These are phyloP conservation scores for Pyralis farinalis DNA, from an alignment of 2,888 invertebrate genomes.

Conservation along the genomic window DNA sequence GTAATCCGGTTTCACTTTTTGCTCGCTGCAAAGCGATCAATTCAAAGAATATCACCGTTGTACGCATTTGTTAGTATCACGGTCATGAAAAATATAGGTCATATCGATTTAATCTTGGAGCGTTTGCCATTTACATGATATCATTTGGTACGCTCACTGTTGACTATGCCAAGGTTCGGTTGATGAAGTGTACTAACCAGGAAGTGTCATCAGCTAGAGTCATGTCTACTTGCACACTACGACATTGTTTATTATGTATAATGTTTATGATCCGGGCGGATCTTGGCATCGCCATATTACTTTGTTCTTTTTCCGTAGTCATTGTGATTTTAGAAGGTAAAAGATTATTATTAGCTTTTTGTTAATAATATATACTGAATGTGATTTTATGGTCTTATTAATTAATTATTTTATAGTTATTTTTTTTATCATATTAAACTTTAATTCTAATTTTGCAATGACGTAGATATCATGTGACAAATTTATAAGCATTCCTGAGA, in stretches of 20 bases:
- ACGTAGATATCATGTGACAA: too few species aligned
- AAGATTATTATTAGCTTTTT: too few species aligned
- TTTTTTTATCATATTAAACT: too few species aligned
- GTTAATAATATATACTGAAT: too few species aligned
- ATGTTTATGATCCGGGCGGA: too few species aligned
- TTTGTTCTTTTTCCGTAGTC: too few species aligned
- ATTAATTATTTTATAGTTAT: too few species aligned
- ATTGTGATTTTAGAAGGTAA: too few species aligned
- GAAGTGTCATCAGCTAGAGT: conserved; percentile 11
- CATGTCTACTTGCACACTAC: background rate
- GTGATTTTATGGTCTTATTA: too few species aligned
- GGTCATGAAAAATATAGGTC: conserved; percentile 9
- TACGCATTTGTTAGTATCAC: conserved; percentile 2
- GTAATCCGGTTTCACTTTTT: conserved; percentile 9
- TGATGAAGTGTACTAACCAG: conserved; percentile 12
- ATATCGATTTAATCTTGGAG: background rate
- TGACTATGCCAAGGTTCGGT: conserved; percentile 24
- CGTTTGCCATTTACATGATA: conserved; percentile 3
- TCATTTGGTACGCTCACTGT: background rate
- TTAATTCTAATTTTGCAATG: too few species aligned
- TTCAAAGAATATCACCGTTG: background rate
- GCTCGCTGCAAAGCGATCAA: background rate
- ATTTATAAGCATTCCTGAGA: too few species aligned
- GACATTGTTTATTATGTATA: background rate
- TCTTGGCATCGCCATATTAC: too few species aligned